These are phyloP conservation scores for Amniataba percoides DNA, from an alignment of 2,797 vertebrate genomes.

Conservation along the genomic window DNA sequence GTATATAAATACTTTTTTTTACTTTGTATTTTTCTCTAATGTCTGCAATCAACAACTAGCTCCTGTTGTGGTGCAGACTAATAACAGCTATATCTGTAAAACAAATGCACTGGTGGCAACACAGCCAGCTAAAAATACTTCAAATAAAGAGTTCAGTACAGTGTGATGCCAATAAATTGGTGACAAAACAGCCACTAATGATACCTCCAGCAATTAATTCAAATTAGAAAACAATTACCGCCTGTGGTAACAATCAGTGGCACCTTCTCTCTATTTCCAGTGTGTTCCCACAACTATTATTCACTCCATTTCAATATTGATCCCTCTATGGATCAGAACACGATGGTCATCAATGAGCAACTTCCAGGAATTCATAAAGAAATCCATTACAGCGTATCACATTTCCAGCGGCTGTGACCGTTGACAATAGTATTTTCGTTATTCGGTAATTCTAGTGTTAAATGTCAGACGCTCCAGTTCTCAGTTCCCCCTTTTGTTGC, in stretches of 20 bases:
- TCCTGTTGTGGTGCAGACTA: slow-evolving; percentile 13
- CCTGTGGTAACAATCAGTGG: slow-evolving; percentile 20
- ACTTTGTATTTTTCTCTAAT: background rate
- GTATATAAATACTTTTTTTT: background rate
- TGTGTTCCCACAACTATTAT: slow-evolving; percentile 21
- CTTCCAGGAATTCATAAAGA: slow-evolving; percentile 37
- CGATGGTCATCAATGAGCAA: slow-evolving; percentile 34
- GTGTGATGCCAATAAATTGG: slow-evolving; percentile 13
- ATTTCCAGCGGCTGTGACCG: slow-evolving; percentile 40
- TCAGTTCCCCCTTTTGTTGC: slow-evolving; percentile 82
- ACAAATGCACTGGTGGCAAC: background rate
- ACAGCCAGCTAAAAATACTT: slow-evolving; percentile 24
- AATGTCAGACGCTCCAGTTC: slow-evolving; percentile 66
- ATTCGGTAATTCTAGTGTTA: slow-evolving; percentile 71
- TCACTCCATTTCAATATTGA: slow-evolving; percentile 58
- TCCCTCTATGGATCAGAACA: slow-evolving; percentile 32
- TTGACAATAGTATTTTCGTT: slow-evolving; percentile 42
- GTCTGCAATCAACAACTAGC: background rate
- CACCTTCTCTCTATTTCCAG: slow-evolving; percentile 13
- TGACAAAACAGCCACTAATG: slow-evolving; percentile 39
- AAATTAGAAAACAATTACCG: slow-evolving; percentile 51
- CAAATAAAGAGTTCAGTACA: slow-evolving; percentile 2
- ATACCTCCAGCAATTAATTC: slow-evolving; percentile 33
- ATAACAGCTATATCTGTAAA: slow-evolving; percentile 5
- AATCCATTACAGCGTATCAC: slow-evolving; percentile 12